These are phyloP conservation scores for Drosophila tanythrix DNA, from an alignment of 2,888 invertebrate genomes.

Conservation along the genomic window DNA sequence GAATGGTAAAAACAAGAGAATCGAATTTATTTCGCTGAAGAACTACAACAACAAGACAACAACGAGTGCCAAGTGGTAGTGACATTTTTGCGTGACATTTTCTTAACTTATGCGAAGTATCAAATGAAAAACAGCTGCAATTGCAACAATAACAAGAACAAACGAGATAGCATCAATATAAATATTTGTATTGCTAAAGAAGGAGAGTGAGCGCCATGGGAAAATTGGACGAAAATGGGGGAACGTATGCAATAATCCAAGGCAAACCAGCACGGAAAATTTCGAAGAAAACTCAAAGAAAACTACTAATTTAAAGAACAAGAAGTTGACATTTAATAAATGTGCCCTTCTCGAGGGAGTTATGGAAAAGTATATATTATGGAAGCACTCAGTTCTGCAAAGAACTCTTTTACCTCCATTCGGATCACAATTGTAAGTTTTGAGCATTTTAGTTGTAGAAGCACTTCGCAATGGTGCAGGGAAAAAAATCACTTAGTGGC, in stretches of 20 bases:
- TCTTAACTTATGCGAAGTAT: constrained; percentile 45
- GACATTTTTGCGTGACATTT: constrained; percentile 43
- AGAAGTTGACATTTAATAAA: not conserved
- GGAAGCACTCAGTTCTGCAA: not conserved
- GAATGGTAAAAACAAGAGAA: constrained; percentile 68
- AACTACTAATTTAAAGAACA: not conserved
- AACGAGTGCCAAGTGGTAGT: constrained; percentile 41
- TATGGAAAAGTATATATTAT: not conserved
- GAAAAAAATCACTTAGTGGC: constrained; percentile 20
- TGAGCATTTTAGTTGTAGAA: not conserved
- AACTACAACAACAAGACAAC: constrained; percentile 21
- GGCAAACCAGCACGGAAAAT: not conserved
- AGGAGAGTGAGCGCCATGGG: not conserved
- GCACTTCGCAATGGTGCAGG: not conserved
- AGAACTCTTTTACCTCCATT: not conserved
- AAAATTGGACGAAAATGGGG: constrained; percentile 5
- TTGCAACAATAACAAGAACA: constrained; percentile 7
- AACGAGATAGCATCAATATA: constrained; percentile 17
- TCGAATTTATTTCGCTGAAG: constrained; percentile 63
- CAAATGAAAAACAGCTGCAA: constrained; percentile 34
- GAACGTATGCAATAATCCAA: constrained; percentile 7
- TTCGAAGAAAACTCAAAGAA: not conserved
- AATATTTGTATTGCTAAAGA: constrained; percentile 27
- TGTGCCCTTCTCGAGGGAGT: not conserved
- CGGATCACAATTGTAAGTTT: not conserved